A percentile compares a stretch with the other conserved stretches of the same genome.
phyloP scores from a whole-genome alignment of 2,113 vertebrate genomes.

The Patagioenas fasciata region DNA sequence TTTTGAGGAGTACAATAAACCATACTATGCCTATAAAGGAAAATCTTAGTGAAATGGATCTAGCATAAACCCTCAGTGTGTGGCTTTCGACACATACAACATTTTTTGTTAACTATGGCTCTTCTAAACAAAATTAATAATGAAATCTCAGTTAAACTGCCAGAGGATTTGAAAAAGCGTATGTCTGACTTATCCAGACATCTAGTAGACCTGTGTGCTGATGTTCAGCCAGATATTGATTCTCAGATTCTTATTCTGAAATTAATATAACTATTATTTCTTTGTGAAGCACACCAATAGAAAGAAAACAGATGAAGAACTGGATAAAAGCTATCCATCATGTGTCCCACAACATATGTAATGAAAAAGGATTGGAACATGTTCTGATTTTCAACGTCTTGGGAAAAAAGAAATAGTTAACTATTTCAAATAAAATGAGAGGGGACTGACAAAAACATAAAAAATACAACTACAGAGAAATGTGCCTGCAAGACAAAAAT shows the following conservation, averaged over 20 bases:
- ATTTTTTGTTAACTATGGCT: not conserved
- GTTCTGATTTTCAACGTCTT: not conserved
- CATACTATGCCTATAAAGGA: not conserved
- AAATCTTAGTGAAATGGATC: not conserved
- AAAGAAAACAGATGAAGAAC: not conserved
- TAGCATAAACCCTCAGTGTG: not conserved
- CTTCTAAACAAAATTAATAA: not conserved
- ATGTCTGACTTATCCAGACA: not conserved
- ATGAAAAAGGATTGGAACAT: not conserved
- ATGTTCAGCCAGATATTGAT: not conserved
- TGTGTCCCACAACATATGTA: not conserved
- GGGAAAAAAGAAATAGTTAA: not conserved
- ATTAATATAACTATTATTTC: not conserved
- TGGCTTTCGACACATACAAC: not conserved
- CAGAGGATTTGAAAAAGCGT: not conserved
- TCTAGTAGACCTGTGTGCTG: not conserved
- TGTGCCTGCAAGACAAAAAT: not conserved
- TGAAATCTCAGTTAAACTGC: not conserved
- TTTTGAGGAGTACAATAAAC: not conserved
- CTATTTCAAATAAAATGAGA: not conserved
- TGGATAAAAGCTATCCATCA: not conserved
- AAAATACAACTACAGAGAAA: not conserved
- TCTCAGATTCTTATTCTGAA: not conserved
- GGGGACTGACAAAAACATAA: not conserved
- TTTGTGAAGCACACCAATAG: not conserved